Evolutionary conservation across 2,888 invertebrate species (phyloP), one percentile per base, ranked within the genome.

Genomic region (Pyrochroa serraticornis): DNA sequence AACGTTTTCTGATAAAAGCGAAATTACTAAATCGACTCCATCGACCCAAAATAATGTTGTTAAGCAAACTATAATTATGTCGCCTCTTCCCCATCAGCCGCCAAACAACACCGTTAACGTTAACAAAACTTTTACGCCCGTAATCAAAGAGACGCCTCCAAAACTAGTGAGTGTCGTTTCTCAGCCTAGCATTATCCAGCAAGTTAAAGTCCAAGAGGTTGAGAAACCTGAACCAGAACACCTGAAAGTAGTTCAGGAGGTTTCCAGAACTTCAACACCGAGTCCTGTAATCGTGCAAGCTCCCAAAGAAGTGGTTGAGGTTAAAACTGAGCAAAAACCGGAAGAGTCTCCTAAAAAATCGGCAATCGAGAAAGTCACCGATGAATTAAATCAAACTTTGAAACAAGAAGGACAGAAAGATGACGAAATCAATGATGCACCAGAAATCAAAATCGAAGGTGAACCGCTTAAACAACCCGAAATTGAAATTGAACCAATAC

Each of bases 201-300:
- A 39, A 50, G 44, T 39, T 49, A 49, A 30, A 12, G 55, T 41
- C 80, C 80, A 70, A 78, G 79, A n/a, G 5, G 35, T 7, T 78
- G 37, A 14, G 48, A 64, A 14, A 53, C 54, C 59, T 7, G 54
- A 58, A 30, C 46, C 60, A 33, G 49, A 53, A 41, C 42, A 47
- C 14, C 49, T 56, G 45, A 64, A 61, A 54, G 66, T 68, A 37
- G 58, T 55, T n/a, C 53, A 66, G 10, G 53, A 56, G n/a, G 12
- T 22, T 22, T 22, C 51, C 30, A 72, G 75, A 7, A 72, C 78
- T 7, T 80, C 82, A 1, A 79, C 80, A 1, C 80, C 81, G 0
- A 82, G 81, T 69, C 81, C 82, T 0, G 81, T 82, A 2, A 82
- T 82, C 62, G 80, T 81, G 6, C 70, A 77, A 9, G 60, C 66